Conservation (phyloP, 2,888 invertebrate species). For the Dinocampus coccinellae region DNA sequence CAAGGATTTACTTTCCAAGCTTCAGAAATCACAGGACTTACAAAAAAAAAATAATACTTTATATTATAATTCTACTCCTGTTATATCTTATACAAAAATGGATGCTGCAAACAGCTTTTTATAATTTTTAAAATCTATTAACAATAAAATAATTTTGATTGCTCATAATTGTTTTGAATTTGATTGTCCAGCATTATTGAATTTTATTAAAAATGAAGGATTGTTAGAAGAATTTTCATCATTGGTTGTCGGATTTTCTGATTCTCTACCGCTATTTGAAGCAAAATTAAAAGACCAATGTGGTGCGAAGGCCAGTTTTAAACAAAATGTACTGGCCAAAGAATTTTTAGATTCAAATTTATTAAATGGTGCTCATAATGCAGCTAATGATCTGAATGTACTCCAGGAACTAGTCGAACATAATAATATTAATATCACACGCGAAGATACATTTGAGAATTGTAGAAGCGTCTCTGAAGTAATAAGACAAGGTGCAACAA, state of each 20-base stretch:
- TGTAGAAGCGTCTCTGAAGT: too few species aligned
- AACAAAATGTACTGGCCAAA: background rate
- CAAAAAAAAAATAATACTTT: background rate
- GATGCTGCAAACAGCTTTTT: constrained; percentile 6
- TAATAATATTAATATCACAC: background rate
- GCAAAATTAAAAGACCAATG: background rate
- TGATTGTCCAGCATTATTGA: constrained; percentile 2
- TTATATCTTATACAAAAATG: background rate
- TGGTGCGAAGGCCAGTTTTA: background rate
- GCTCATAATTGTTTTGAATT: constrained; percentile 13
- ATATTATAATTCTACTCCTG: background rate
- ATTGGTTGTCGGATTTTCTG: background rate
- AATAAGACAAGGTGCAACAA: too few species aligned
- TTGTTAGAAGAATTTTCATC: background rate
- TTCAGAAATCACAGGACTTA: constrained; percentile 1
- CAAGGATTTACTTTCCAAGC: background rate
- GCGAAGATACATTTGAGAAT: background rate
- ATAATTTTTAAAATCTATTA: constrained; percentile 7
- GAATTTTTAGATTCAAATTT: background rate
- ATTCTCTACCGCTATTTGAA: background rate
- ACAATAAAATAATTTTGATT: background rate
- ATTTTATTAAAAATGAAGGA: constrained; percentile 4
- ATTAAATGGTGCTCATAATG: background rate
- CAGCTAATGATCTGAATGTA: background rate
- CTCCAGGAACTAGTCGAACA: background rate